phyloP scores from a whole-genome alignment of 1,140 invertebrate genomes.

The Bombus affinis region DNA sequence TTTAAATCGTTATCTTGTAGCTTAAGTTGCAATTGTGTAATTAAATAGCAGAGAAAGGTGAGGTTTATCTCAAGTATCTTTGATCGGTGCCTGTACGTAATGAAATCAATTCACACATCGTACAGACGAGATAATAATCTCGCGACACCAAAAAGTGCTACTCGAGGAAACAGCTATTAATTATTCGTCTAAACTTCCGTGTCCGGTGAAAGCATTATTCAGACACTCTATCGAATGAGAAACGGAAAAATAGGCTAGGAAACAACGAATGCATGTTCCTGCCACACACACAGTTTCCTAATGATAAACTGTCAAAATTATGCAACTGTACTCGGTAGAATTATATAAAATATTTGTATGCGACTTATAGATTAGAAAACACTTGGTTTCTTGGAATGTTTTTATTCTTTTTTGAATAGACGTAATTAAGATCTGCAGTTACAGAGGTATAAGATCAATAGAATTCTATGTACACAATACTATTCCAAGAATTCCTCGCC shows the following conservation, averaged over 20 bases:
- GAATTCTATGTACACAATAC: background rate
- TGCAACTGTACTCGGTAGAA: background rate
- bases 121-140: background rate
- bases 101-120: background rate
- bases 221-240: background rate
- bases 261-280: no score
- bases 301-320: background rate
- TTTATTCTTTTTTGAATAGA: background rate
- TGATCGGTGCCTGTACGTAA: no score
- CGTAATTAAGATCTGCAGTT: background rate
- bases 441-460: background rate
- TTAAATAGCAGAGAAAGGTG: background rate
- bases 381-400: background rate
- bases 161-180: background rate
- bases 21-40: no score
- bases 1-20: background rate
- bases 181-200: conserved; percentile 8
- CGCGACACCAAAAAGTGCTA: background rate
- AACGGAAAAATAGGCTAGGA: background rate
- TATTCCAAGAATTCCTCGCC: background rate
- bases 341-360: background rate
- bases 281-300: background rate
- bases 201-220: conserved; percentile 32
- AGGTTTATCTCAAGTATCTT: no score
- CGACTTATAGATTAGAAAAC: background rate